Evolutionary conservation across 2,113 vertebrate species (phyloP), one percentile per base, ranked within the genome.

Genomic region (Solea solea): DNA sequence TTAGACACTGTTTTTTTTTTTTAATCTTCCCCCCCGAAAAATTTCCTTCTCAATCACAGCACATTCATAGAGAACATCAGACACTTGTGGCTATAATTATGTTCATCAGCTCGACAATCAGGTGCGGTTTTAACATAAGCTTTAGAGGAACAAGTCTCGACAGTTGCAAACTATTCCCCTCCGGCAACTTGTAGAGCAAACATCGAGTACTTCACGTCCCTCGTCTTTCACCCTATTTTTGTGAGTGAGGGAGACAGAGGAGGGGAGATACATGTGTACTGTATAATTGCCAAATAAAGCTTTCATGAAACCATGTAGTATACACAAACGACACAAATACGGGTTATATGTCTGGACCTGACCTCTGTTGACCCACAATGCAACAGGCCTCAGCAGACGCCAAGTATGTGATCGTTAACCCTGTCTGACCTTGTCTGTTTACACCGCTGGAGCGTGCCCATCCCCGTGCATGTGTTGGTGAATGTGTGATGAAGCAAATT

Each of bases 131-230:
- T 88, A 91, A 87, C 84, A 89, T 86, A 92, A 89, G 82, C 88
- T 90, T 90, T 86, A 72, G 66, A 78, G 66, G 76, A 87, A 86
- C 93, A 93, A 86, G 93, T 91, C 88, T 64, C 67, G 68, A 91
- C 93, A 92, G 71, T 79, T 54, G 72, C 54, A 76, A 92, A 90
- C 69, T 91, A 94, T 93, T 88, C 86, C 84, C 85, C 88, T 77
- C 15, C 8, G 76, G 90, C 82, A 40, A 67, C 66, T 45, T 7
- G 56, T 21, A 53, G 77, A 81, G 74, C 68, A 87, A 87, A 83
- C 77, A 82, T 81, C 55, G 58, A 66, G 80, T 46, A 56, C 69
- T 61, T 69, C 69, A 80, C n/a, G 60, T 77, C 70, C 59, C 59
- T 70, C 21, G 39, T 53, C 34, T 62, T 83, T 72, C 28, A 49